Evolutionary conservation across 2,888 invertebrate genomes (phyloP), one percentile per base, ranked within the genome.

Genomic region (Pyrgus malvae): DNA sequence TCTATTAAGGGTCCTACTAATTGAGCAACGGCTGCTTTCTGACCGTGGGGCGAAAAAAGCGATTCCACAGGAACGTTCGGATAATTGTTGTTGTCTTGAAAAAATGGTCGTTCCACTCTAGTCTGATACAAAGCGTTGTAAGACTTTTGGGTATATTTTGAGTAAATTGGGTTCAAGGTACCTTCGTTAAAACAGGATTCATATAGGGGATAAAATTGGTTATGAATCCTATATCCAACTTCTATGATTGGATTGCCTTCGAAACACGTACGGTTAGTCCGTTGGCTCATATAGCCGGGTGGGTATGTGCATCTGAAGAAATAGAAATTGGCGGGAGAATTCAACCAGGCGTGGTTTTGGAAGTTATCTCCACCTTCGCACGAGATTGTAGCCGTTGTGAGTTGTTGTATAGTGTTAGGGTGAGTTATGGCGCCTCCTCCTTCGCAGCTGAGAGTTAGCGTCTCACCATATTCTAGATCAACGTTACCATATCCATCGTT

Each of bases 51-150:
- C 3, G 83, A 83, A 56, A 80, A 88, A 14, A 89, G 50, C 0
- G 62, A 56, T 16, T 82, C 69, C 0, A 90, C 82, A 1, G 80
- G 81, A 2, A 78, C 61, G 7, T 42, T 21, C 0, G 75, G 71
- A 51, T 76, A 88, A 6, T 72, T 64, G 8, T 74, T 63, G 42
- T 82, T 70, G 1, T 79, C 75, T 23, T 75, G 72, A 35, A 90
- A 90, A 49, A 68, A 85, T 0, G 88, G 87, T 11, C 89, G 69
- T 0, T 68, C 69, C 0, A 88, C 85, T 68, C 60, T 76, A 0
- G 80, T 82, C 65, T 88, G 87, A 49, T 67, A 90, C n/a, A 72
- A 58, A 4, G 82, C 74, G 45, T 89, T 90, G 59, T 82, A 90
- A 1, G 85, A 76, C 58, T 82, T 83, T 55, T 89, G 90, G 0